Evolutionary conservation across 2,888 invertebrate genomes (phyloP).

Genomic region (Diadegma fenestrale): DNA sequence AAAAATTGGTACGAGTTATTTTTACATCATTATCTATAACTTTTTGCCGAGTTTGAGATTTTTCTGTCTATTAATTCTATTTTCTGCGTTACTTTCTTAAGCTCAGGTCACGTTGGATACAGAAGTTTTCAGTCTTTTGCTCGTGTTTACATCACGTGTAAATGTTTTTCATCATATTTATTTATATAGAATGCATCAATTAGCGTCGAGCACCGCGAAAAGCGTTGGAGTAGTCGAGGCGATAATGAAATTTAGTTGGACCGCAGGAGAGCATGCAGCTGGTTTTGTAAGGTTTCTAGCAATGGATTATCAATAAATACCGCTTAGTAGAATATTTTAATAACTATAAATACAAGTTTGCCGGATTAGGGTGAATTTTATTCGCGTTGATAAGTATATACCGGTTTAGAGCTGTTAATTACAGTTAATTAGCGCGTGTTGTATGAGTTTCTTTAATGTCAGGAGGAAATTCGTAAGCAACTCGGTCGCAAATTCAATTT

Average conservation of each 20-base stretch:
- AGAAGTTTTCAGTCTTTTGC: neutral
- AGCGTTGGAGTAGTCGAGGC: neutral
- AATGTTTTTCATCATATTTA: neutral
- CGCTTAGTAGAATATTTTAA: neutral
- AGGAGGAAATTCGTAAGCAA: neutral
- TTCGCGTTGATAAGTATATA: neutral
- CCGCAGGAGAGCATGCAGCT: neutral
- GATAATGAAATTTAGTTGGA: neutral
- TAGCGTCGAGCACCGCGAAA: neutral
- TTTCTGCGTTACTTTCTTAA: too few species aligned
- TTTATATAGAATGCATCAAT: neutral
- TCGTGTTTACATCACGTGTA: neutral
- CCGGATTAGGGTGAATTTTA: slow-evolving; percentile 2
- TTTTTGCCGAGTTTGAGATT: too few species aligned
- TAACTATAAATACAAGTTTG: neutral
- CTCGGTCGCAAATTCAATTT: slow-evolving; percentile 6
- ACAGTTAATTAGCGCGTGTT: neutral
- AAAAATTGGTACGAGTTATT: too few species aligned
- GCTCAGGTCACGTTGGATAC: neutral
- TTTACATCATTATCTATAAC: too few species aligned
- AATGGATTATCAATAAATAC: slow-evolving; percentile 14
- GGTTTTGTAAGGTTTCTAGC: slow-evolving; percentile 1
- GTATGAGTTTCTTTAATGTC: neutral
- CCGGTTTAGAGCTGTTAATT: neutral
- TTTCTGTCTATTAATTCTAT: too few species aligned